phyloP scores from a whole-genome alignment of 2,888 invertebrate genomes.

The Drosophila leonis region DNA sequence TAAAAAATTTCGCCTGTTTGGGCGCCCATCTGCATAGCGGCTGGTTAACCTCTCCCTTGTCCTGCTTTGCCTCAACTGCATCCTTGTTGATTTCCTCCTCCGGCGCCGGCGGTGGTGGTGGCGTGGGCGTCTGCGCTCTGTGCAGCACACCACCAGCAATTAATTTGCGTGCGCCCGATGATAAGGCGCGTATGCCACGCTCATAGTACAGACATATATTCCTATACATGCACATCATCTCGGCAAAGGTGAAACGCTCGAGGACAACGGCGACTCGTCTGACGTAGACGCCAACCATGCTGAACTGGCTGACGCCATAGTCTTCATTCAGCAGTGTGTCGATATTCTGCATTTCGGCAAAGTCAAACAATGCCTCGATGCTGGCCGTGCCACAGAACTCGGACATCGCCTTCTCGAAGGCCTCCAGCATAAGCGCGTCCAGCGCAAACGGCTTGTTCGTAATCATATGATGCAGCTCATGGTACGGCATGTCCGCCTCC shows the following conservation, averaged over 20 bases:
- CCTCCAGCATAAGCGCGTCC: constrained; percentile 84
- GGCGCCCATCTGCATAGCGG: constrained; percentile 92
- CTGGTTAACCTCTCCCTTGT: constrained; percentile 57
- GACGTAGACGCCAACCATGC: constrained; percentile 90
- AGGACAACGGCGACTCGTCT: constrained; percentile 92
- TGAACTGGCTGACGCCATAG: constrained; percentile 84
- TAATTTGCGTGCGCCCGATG: constrained; percentile 68
- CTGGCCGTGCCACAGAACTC: constrained; percentile 85
- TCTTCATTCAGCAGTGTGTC: constrained; percentile 88
- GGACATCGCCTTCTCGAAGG: constrained; percentile 87
- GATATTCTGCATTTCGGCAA: constrained; percentile 88
- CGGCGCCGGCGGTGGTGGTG: constrained; percentile 31
- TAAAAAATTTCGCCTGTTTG: constrained; percentile 95
- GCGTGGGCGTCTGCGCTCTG: constrained; percentile 50
- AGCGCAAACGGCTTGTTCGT: constrained; percentile 83
- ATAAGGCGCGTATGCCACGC: constrained; percentile 76
- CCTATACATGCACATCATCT: constrained; percentile 91
- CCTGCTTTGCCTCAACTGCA: not conserved
- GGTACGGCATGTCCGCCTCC: constrained; percentile 92
- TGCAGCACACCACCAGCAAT: constrained; percentile 64
- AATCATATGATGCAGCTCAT: constrained; percentile 89
- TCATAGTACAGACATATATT: constrained; percentile 90
- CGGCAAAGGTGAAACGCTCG: constrained; percentile 93
- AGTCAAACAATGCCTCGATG: constrained; percentile 89
- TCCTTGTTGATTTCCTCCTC: not conserved